Percentiles rank a stretch among this genome's conserved stretches.
Evolutionary conservation across 2,888 invertebrate genomes (phyloP).

Genomic region (Allacma fusca): DNA sequence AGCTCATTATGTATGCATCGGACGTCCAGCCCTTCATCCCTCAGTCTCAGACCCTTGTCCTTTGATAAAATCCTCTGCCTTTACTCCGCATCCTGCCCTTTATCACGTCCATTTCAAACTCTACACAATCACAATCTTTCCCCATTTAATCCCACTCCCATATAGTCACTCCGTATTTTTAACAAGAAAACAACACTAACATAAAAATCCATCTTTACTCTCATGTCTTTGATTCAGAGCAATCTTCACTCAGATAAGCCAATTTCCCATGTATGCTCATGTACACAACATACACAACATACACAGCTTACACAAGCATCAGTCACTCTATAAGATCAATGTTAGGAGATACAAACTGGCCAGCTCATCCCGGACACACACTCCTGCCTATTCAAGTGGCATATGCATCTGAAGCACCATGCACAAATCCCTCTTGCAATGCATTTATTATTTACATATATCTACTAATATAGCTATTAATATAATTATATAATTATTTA

Average conservation of each 20-base stretch:
- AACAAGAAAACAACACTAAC: background rate
- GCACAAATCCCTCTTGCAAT: no score
- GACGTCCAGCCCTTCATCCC: constrained; percentile 34
- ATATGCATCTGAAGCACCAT: no score
- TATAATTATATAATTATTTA: no score
- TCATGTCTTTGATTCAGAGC: background rate
- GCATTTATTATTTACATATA: no score
- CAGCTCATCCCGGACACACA: no score
- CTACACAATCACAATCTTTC: background rate
- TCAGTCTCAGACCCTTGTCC: background rate
- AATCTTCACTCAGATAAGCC: background rate
- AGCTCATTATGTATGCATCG: constrained; percentile 44
- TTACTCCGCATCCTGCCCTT: background rate
- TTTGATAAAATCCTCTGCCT: background rate
- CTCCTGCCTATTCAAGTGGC: no score
- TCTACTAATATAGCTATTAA: no score
- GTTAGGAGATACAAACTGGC: no score
- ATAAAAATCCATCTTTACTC: background rate
- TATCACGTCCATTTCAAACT: background rate
- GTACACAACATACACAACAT: no score
- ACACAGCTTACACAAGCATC: no score
- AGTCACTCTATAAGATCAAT: no score
- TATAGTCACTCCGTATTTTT: background rate
- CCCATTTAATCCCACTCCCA: background rate
- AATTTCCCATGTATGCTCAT: constrained; percentile 4